These are phyloP conservation scores for Rhinoderma darwinii DNA, from an alignment of 2,113 vertebrate species.

Conservation along the genomic window DNA sequence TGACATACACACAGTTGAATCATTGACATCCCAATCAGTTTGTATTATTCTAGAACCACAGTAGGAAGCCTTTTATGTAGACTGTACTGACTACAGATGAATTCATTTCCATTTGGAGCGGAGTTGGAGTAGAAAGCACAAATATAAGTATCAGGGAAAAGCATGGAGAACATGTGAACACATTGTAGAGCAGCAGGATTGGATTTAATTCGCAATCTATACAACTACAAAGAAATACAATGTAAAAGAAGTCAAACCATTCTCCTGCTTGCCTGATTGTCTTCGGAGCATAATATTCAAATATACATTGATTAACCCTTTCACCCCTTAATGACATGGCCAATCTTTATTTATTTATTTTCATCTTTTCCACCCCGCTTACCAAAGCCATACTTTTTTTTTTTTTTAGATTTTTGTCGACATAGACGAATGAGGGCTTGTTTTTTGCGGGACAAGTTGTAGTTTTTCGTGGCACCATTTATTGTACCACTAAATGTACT, in stretches of 20 bases:
- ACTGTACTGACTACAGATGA: constrained; percentile 65
- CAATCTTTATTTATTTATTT: too few species aligned
- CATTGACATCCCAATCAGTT: constrained; percentile 71
- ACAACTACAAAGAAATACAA: constrained; percentile 58
- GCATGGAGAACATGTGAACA: constrained; percentile 57
- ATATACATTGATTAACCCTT: not conserved
- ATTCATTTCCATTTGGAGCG: constrained; percentile 65
- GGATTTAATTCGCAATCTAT: constrained; percentile 61
- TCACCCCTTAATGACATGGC: not conserved
- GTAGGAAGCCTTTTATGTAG: constrained; percentile 65
- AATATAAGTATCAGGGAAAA: constrained; percentile 56
- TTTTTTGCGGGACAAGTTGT: too few species aligned
- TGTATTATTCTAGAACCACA: constrained; percentile 67
- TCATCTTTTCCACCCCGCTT: too few species aligned
- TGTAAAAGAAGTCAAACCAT: constrained; percentile 55
- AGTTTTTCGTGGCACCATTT: too few species aligned
- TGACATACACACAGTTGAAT: constrained; percentile 70
- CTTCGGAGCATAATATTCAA: not conserved
- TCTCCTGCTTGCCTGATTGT: constrained; percentile 2
- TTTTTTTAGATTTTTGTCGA: too few species aligned
- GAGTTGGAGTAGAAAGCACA: constrained; percentile 60
- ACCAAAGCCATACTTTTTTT: too few species aligned
- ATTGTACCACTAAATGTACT: too few species aligned
- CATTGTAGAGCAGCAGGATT: constrained; percentile 44
- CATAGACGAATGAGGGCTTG: too few species aligned